phyloP scores from a whole-genome alignment of 2,888 invertebrate genomes.

The Heliconius erato region DNA sequence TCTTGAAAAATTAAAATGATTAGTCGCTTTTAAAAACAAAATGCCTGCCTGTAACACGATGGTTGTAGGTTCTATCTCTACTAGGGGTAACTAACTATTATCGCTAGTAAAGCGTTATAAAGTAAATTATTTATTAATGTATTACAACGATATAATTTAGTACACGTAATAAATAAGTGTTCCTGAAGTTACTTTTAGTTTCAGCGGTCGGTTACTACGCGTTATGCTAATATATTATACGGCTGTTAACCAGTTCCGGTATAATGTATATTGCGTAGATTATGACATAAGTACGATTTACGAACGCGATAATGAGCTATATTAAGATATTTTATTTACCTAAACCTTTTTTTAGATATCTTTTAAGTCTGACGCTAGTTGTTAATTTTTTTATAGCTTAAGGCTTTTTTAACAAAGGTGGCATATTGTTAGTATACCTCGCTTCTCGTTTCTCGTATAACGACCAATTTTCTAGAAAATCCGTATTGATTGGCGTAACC shows the following conservation, averaged over 20 bases:
- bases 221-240: constrained; percentile 61
- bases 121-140: neutral
- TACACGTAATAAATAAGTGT: neutral
- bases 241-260: constrained; percentile 10
- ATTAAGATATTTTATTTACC: neutral
- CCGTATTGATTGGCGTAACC: neutral
- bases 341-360: neutral
- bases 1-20: neutral
- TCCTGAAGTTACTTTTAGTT: constrained; percentile 72
- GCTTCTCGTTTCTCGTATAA: no score
- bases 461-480: neutral
- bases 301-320: neutral
- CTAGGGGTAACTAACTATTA: neutral
- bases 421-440: no score
- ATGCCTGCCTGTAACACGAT: no score
- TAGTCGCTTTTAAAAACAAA: neutral
- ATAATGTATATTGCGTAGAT: constrained; percentile 21
- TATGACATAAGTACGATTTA: constrained; percentile 15
- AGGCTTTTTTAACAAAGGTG: no score
- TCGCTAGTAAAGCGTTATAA: neutral
- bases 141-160: neutral
- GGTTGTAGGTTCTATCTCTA: neutral
- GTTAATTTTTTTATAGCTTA: no score
- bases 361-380: no score
- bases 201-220: constrained; percentile 58